Evolutionary conservation across 2,113 vertebrate genomes (phyloP).

Genomic region (Mormyrus iriodes): DNA sequence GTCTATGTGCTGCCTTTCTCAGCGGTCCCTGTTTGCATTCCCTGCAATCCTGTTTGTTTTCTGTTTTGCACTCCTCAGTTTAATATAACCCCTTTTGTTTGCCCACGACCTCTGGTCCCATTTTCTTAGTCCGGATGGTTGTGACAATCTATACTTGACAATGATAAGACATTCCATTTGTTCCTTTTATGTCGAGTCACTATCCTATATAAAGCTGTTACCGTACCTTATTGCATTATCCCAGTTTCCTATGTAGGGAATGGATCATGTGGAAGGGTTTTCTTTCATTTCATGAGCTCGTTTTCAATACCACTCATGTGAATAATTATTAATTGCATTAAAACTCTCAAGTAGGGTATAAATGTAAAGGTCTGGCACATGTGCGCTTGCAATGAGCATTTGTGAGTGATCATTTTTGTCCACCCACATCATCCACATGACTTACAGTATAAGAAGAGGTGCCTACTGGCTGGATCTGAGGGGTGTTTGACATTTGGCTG

Average conservation of each 20-base stretch:
- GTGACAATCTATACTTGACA: too few species aligned
- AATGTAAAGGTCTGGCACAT: too few species aligned
- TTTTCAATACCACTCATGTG: not conserved
- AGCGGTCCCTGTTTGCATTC: too few species aligned
- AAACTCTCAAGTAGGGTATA: not conserved
- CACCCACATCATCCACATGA: not conserved
- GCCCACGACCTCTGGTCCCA: too few species aligned
- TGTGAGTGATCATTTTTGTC: not conserved
- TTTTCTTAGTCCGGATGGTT: too few species aligned
- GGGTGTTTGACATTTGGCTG: too few species aligned
- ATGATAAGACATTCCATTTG: not conserved
- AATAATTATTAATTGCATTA: not conserved
- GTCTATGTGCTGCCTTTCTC: too few species aligned
- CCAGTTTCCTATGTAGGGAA: not conserved
- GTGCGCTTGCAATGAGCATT: not conserved
- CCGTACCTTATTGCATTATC: not conserved
- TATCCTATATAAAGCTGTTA: not conserved
- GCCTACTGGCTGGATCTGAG: too few species aligned
- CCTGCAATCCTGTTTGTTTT: too few species aligned
- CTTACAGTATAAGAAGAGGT: not conserved
- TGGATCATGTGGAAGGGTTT: not conserved
- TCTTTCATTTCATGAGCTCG: not conserved
- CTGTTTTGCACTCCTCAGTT: too few species aligned
- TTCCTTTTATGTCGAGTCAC: not conserved
- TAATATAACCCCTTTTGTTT: too few species aligned